Conservation (phyloP, 2,888 invertebrate genomes). For the Cantharis lateralis region DNA sequence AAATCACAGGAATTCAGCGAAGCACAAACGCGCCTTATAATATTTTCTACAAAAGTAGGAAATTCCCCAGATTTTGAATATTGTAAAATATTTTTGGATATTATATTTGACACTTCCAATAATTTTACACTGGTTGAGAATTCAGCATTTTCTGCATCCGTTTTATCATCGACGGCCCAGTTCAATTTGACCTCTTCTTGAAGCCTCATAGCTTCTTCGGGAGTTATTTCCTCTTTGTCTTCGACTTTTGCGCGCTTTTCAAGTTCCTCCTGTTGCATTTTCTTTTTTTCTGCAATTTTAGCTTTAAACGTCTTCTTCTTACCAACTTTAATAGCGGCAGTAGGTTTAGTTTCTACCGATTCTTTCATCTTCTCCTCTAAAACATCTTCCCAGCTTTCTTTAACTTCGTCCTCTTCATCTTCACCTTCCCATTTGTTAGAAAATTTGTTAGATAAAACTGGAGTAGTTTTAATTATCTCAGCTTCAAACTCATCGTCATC, state of each 20-base stretch:
- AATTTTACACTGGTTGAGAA: constrained; percentile 82
- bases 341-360: constrained; percentile 56
- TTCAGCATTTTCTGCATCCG: constrained; percentile 61
- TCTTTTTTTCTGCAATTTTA: constrained; percentile 87
- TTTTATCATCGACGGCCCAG: constrained; percentile 72
- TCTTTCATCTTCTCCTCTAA: constrained; percentile 67
- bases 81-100: constrained; percentile 71
- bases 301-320: constrained; percentile 76
- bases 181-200: constrained; percentile 88
- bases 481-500: constrained; percentile 74
- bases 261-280: constrained; percentile 66
- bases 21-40: constrained; percentile 76
- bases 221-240: constrained; percentile 67
- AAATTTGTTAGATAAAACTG: too few relatives aligned
- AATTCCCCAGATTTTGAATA: constrained; percentile 71
- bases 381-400: constrained; percentile 95
- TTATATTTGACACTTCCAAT: constrained; percentile 72
- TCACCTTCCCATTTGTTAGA: constrained; percentile 86
- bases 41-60: constrained; percentile 76
- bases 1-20: constrained; percentile 77
- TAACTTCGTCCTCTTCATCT: constrained; percentile 84
- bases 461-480: constrained; percentile 62
- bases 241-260: constrained; percentile 63
- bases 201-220: constrained; percentile 75
- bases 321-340: constrained; percentile 56